Percentiles rank a stretch among this genome's conserved stretches.
Evolutionary conservation across 2,113 vertebrate genomes (phyloP).

Genomic region (Gallinago media): DNA sequence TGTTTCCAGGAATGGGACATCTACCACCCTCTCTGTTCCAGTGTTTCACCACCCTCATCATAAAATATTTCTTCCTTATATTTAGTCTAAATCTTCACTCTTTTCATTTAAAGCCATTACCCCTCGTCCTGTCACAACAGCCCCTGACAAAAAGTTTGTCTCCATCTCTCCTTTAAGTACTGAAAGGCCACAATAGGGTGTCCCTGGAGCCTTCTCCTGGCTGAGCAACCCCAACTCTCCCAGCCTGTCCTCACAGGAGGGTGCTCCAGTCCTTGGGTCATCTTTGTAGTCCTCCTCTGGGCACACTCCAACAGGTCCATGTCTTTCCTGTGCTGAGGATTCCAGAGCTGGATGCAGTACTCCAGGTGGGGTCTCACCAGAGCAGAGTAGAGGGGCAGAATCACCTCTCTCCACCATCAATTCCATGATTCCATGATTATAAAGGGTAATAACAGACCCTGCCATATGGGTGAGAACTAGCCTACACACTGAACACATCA

Average conservation of each 20-base stretch:
- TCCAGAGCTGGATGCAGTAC: background rate
- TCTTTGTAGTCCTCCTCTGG: background rate
- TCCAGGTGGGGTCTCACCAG: background rate
- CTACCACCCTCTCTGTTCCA: background rate
- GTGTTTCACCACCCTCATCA: background rate
- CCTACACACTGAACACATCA: background rate
- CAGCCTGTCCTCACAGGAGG: background rate
- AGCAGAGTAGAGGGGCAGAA: background rate
- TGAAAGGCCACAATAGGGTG: background rate
- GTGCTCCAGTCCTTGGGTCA: background rate
- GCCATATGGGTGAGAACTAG: background rate
- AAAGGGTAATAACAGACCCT: background rate
- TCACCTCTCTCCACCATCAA: no score
- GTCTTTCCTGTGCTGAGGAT: background rate
- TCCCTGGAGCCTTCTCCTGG: background rate
- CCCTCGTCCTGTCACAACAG: background rate
- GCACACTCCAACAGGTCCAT: background rate
- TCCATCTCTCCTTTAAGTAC: background rate
- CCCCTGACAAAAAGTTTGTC: background rate
- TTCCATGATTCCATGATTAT: background rate
- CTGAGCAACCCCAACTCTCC: background rate
- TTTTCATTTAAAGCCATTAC: background rate
- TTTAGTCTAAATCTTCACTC: background rate
- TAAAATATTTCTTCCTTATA: background rate
- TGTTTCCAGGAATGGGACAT: background rate